phyloP scores from a whole-genome alignment of 2,113 vertebrate genomes.

The Pseudonaja textilis region DNA sequence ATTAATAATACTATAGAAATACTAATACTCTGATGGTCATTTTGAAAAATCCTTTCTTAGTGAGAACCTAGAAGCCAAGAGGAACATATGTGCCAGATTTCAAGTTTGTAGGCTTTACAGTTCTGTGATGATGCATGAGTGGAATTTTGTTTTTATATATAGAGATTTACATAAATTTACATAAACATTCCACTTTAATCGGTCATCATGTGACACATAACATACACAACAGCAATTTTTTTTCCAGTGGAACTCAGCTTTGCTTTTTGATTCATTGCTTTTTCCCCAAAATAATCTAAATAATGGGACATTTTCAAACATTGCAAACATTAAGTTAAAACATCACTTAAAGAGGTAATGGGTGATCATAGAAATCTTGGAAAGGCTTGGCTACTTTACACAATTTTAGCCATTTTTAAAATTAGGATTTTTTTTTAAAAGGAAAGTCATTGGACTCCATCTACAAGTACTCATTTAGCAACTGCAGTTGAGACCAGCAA shows the following conservation, averaged over 20 bases:
- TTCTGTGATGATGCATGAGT: too few relatives aligned
- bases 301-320: neutral
- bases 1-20: too few relatives aligned
- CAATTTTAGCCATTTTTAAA: neutral
- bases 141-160: too few relatives aligned
- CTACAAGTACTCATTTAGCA: neutral
- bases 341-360: neutral
- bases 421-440: neutral
- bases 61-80: too few relatives aligned
- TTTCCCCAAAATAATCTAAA: neutral
- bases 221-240: neutral
- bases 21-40: too few relatives aligned
- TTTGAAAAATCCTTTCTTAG: too few relatives aligned
- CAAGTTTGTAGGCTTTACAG: too few relatives aligned
- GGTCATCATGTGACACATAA: neutral
- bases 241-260: neutral
- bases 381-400: neutral
- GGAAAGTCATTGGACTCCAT: neutral
- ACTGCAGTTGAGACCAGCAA: neutral
- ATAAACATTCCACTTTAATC: neutral
- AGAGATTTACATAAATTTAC: neutral
- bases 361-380: neutral
- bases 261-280: neutral
- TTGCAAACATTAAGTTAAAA: neutral
- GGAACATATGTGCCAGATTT: too few relatives aligned